Evolutionary conservation across 2,797 vertebrate genomes (phyloP).

Genomic region (Menidia menidia): DNA sequence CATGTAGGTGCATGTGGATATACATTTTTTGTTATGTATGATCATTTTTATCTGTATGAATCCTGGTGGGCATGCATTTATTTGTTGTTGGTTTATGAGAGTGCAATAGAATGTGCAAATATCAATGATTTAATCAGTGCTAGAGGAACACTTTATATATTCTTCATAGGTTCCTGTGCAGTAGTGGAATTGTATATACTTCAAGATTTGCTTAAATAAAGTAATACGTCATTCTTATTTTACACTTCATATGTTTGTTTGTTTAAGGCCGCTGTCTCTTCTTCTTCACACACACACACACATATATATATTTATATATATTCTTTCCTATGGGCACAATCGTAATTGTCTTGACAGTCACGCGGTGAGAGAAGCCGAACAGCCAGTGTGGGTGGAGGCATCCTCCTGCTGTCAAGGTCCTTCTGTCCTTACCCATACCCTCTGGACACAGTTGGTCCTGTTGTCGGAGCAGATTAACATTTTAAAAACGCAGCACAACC

Average conservation of each 20-base stretch:
- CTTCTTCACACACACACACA: slow-evolving; percentile 55
- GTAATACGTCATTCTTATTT: slow-evolving; percentile 10
- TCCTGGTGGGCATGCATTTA: no score
- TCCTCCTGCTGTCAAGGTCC: slow-evolving; percentile 78
- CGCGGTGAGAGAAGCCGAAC: slow-evolving; percentile 46
- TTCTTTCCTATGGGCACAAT: slow-evolving; percentile 39
- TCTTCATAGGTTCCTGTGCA: neutral
- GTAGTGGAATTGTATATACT: neutral
- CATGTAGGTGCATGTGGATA: neutral
- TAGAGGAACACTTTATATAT: no score
- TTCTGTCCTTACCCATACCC: slow-evolving; percentile 78
- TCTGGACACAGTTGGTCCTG: slow-evolving; percentile 74
- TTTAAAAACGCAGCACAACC: slow-evolving; percentile 61
- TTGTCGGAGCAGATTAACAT: slow-evolving; percentile 83
- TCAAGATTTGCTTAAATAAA: neutral
- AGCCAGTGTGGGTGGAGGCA: slow-evolving; percentile 53
- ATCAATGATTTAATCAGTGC: no score
- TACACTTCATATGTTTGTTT: slow-evolving; percentile 31
- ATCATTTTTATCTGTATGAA: no score
- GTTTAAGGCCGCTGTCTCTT: slow-evolving; percentile 31
- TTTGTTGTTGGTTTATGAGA: no score
- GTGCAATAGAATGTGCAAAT: no score
- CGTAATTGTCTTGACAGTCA: slow-evolving; percentile 73
- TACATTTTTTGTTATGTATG: neutral
- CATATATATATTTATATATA: slow-evolving; percentile 10